Evolutionary conservation across 92 coral and sea anemone species (phyloP).

Genomic region (Phymanthus crucifer): DNA sequence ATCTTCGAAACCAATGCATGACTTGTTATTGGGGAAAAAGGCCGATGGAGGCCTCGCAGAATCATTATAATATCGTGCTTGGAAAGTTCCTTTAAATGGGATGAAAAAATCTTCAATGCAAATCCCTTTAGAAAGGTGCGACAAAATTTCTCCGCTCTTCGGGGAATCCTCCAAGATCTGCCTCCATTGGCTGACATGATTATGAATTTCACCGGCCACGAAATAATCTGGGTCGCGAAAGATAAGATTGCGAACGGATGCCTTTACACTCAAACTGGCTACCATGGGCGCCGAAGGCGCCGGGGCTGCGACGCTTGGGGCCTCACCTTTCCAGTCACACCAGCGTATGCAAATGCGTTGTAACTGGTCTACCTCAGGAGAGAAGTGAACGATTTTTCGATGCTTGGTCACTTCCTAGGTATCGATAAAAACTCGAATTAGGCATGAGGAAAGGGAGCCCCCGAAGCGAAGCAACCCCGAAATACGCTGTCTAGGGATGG

Average conservation of each 20-base stretch:
- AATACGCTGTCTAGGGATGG: slow-evolving; percentile 17
- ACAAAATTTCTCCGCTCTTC: slow-evolving; percentile 13
- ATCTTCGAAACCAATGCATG: slow-evolving; percentile 37
- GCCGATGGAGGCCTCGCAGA: slow-evolving; percentile 39
- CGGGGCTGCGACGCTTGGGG: slow-evolving; percentile 21
- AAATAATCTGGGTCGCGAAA: slow-evolving; percentile 16
- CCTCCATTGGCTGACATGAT: slow-evolving; percentile 15
- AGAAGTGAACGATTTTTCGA: not conserved
- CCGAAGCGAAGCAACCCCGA: too few species aligned
- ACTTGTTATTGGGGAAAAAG: slow-evolving; percentile 26
- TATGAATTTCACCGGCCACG: slow-evolving; percentile 22
- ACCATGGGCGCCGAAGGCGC: not conserved
- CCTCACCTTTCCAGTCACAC: slow-evolving; percentile 16
- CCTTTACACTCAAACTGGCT: not conserved
- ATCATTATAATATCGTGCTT: too few species aligned
- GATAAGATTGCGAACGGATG: not conserved
- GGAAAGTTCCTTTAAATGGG: slow-evolving; percentile 37
- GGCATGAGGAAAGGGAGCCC: not conserved
- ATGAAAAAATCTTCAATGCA: slow-evolving; percentile 20
- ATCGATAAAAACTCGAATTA: not conserved
- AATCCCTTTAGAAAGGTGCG: slow-evolving; percentile 15
- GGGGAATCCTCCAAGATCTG: not conserved
- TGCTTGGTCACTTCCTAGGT: not conserved
- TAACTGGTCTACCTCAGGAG: not conserved
- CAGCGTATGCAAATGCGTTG: not conserved